phyloP scores from a whole-genome alignment of 2,888 invertebrate genomes.

The Labia minor region DNA sequence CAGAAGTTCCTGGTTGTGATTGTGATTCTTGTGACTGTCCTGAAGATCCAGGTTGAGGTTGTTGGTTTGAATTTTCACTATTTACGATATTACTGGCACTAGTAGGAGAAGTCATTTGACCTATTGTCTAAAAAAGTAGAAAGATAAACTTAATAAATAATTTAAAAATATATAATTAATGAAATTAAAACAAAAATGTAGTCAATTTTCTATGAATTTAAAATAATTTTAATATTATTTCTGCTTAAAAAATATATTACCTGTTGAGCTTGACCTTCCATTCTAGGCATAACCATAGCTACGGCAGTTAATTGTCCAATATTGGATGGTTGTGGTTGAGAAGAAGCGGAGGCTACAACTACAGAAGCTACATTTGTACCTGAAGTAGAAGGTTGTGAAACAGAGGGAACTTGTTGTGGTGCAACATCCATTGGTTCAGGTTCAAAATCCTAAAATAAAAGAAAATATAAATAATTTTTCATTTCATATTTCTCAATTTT shows the following conservation, averaged over 20 bases:
- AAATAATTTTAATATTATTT: too few species aligned
- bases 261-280: constrained; percentile 36
- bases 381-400: background rate
- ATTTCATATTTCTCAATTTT: too few species aligned
- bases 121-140: background rate
- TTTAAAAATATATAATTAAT: background rate
- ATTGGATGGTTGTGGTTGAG: background rate
- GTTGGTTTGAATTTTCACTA: constrained; percentile 18
- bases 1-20: constrained; percentile 27
- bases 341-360: background rate
- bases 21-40: constrained; percentile 30
- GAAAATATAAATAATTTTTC: too few species aligned
- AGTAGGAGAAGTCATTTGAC: background rate
- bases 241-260: background rate
- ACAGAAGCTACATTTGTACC: background rate
- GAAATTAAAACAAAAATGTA: too few species aligned
- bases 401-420: background rate
- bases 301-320: constrained; percentile 39
- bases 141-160: too few species aligned
- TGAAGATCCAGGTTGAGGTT: constrained; percentile 14
- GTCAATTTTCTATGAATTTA: too few species aligned
- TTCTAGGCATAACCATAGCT: constrained; percentile 57
- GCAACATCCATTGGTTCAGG: constrained; percentile 39
- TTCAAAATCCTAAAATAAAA: constrained; percentile 37
- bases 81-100: constrained; percentile 14